Base-by-base conservation (phyloP, 2,888 invertebrate species). In the Clitarchus hookeri region DNA sequence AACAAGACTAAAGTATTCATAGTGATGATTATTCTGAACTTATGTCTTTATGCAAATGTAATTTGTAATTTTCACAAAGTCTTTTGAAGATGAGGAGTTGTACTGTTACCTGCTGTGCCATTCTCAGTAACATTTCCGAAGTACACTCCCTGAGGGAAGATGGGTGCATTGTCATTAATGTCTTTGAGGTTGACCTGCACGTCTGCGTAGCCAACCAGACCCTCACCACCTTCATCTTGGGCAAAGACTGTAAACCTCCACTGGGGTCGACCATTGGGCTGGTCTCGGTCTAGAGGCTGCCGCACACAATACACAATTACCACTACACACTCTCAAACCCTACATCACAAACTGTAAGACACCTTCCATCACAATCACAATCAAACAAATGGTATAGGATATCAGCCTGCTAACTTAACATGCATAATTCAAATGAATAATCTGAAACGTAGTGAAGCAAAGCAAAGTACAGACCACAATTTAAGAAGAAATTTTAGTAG, bases 81-180 rank as follows among this genome's bases (percentile, higher is more conserved):
- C 8, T 53, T 19, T 83, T 83, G 44, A 16, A 11, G 12, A n/a
- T 19, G 0, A 26, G 16, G 12, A 44, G 3, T 36, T 26, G 27
- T 16, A 44, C 86, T 89, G 88, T 89, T 89, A 93, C 94, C 94
- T 89, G 97, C 97, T 23, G 97, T 97, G 89, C 98, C 98, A 91
- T 98, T 98, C 92, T 99, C 99, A 0, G 98, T 98, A 27, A 99
- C 98, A 92, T 98, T 98, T 87, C 98, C 98, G 91, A 96, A 97
- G 92, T 98, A 98, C 84, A 98, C 96, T 84, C 97, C 97, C 92
- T 97, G 97, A 9, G 98, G 98, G 93, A 99, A 99, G 90, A 97
- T 96, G n/a, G 99, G 99, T 12, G 97, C 96, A 92, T 99, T 99
- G 93, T 99, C 99, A 93, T 99, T 99, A 91, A 98, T 98, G 92